Evolutionary conservation across 2,797 vertebrate species (phyloP).

Genomic region (Microctenopoma lineatum): DNA sequence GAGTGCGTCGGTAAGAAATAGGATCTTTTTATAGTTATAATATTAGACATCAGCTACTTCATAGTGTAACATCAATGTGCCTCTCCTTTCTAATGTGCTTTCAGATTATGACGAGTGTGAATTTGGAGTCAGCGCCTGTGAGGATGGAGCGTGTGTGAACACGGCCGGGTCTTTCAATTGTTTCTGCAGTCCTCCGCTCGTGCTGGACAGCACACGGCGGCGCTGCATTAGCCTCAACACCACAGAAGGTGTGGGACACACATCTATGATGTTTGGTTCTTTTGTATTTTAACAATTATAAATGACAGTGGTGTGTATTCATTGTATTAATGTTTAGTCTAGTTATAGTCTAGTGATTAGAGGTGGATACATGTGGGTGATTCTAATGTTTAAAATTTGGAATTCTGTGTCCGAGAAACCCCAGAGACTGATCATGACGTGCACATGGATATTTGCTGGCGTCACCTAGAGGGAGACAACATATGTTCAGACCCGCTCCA

Average conservation of each 20-base stretch:
- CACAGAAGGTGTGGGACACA: constrained; percentile 75
- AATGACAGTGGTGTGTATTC: too few relatives aligned
- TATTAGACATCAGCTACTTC: background rate
- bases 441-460: constrained; percentile 85
- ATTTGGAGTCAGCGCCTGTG: constrained; percentile 66
- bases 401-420: background rate
- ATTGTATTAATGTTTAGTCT: background rate
- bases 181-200: constrained; percentile 84
- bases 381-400: background rate
- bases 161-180: constrained; percentile 84
- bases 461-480: constrained; percentile 70
- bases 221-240: constrained; percentile 78
- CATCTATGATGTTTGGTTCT: background rate
- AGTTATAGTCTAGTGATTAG: background rate
- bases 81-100: constrained; percentile 23
- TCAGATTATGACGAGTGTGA: constrained; percentile 84
- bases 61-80: background rate
- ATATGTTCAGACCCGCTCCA: constrained; percentile 76
- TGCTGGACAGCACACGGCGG: constrained; percentile 76
- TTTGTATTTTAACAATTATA: background rate
- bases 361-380: background rate
- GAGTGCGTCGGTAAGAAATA: constrained; percentile 83
- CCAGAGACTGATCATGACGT: constrained; percentile 61
- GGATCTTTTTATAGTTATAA: background rate
- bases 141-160: constrained; percentile 83